These are phyloP conservation scores for Leptestheria dahalacensis DNA, from an alignment of 1,140 invertebrate species.

Conservation along the genomic window DNA sequence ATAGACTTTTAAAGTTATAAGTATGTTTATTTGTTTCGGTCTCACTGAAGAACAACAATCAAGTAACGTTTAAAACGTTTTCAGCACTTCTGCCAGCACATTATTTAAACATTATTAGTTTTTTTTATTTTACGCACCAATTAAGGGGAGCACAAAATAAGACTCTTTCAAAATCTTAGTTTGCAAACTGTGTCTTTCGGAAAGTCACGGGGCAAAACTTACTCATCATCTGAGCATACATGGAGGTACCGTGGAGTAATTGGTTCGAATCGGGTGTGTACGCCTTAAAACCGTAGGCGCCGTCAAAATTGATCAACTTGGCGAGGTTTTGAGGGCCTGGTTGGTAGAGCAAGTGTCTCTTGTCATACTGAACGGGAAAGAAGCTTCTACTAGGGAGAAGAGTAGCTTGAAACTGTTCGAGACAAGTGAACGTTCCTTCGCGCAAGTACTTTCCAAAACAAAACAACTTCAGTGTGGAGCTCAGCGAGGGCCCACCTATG, in stretches of 20 bases:
- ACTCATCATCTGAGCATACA: not conserved
- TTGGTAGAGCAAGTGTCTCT: not conserved
- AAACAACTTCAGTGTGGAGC: not conserved
- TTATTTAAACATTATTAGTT: no score
- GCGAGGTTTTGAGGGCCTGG: not conserved
- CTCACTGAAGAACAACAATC: no score
- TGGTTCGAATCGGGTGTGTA: not conserved
- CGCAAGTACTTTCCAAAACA: not conserved
- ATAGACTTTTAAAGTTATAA: no score
- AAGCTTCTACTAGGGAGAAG: not conserved
- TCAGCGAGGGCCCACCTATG: not conserved
- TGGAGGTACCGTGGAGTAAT: not conserved
- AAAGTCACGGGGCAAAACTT: not conserved
- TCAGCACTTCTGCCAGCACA: no score
- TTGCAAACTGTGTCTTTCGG: no score
- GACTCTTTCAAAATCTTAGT: no score
- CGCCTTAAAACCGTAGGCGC: not conserved
- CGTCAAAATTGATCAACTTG: not conserved
- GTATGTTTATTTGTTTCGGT: no score
- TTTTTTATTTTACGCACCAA: no score
- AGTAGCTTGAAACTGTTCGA: not conserved
- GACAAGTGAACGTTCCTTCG: not conserved
- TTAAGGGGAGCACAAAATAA: no score
- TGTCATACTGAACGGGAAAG: not conserved
- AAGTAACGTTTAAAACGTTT: no score